Percentiles rank a stretch among this genome's conserved stretches.
Evolutionary conservation across 2,113 vertebrate species (phyloP).

Genomic region (Anser cygnoides): DNA sequence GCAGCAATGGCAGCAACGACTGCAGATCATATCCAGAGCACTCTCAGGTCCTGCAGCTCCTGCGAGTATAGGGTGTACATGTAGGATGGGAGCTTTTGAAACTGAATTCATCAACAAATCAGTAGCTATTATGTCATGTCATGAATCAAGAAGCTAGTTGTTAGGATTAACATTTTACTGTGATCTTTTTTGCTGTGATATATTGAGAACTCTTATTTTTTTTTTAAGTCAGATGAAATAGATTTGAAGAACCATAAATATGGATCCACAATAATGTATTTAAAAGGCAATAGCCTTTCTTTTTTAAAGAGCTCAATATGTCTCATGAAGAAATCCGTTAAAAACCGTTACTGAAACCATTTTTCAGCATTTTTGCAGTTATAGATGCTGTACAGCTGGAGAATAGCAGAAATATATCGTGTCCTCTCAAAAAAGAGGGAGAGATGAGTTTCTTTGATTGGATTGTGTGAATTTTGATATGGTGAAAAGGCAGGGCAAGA

Average conservation of each 20-base stretch:
- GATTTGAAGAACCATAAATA: background rate
- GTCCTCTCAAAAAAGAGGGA: background rate
- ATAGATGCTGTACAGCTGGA: background rate
- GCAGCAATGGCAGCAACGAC: background rate
- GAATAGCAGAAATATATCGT: background rate
- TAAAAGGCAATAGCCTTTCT: background rate
- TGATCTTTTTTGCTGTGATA: background rate
- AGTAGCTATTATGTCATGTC: background rate
- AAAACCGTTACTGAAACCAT: background rate
- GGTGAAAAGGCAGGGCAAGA: background rate
- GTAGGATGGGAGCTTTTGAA: background rate
- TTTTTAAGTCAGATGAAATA: background rate
- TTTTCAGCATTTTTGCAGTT: background rate
- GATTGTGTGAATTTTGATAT: background rate
- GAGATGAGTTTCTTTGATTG: background rate
- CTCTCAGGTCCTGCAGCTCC: background rate
- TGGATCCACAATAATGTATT: background rate
- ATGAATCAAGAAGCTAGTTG: background rate
- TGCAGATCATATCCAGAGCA: background rate
- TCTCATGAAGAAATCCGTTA: background rate
- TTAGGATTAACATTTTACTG: background rate
- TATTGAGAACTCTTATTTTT: background rate
- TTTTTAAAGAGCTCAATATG: background rate
- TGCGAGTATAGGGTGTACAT: background rate
- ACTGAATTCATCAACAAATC: background rate